phyloP scores from a whole-genome alignment of 2,113 vertebrate genomes.

The Mastomys coucha region DNA sequence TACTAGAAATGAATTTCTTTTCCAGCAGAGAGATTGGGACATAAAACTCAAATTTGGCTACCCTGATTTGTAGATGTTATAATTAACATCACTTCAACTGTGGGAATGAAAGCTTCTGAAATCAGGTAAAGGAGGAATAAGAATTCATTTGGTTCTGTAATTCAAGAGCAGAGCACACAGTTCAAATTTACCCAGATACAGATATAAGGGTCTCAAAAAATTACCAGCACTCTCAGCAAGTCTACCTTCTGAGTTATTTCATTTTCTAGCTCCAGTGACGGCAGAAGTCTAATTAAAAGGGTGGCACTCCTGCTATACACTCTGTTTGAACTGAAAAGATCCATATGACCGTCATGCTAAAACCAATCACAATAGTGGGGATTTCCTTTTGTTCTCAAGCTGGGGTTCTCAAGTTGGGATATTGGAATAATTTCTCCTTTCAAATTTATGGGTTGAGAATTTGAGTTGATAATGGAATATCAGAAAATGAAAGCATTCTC shows the following conservation, averaged over 20 bases:
- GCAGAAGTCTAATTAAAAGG: neutral
- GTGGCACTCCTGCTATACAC: neutral
- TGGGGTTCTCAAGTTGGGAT: neutral
- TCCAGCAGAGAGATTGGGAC: slow-evolving; percentile 17
- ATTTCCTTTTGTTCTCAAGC: neutral
- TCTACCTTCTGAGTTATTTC: neutral
- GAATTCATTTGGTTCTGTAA: slow-evolving; percentile 51
- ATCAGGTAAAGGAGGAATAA: slow-evolving; percentile 44
- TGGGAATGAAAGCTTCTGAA: slow-evolving; percentile 9
- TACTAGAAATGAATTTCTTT: slow-evolving; percentile 48
- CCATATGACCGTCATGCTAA: neutral
- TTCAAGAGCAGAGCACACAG: neutral
- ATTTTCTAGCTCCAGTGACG: neutral
- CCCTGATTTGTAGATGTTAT: slow-evolving; percentile 20
- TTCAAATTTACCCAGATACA: neutral
- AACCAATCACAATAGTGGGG: neutral
- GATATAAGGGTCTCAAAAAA: neutral
- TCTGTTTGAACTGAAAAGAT: neutral
- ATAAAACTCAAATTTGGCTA: slow-evolving; percentile 26
- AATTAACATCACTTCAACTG: slow-evolving; percentile 39
- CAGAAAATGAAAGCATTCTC: neutral
- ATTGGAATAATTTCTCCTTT: neutral
- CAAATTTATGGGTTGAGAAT: neutral
- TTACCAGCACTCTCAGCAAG: neutral
- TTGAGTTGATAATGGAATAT: neutral